phyloP scores from a whole-genome alignment of 2,797 vertebrate genomes.

The Poecilia picta region DNA sequence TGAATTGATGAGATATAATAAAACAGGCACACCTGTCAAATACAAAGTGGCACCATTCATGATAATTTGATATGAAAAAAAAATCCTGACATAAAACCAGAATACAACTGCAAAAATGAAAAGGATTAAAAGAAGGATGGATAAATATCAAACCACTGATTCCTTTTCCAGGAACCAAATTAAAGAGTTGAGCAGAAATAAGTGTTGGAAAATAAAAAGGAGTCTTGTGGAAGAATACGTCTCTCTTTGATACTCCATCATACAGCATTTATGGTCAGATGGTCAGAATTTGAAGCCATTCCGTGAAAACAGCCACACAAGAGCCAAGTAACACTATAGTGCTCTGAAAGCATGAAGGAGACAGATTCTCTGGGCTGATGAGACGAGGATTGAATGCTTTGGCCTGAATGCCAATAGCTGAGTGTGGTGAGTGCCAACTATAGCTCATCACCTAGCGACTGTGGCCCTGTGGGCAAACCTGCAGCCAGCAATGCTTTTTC shows the following conservation, averaged over 20 bases:
- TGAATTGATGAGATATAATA: constrained; percentile 38
- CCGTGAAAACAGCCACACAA: constrained; percentile 33
- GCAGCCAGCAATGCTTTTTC: constrained; percentile 22
- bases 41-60: constrained; percentile 25
- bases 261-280: constrained; percentile 38
- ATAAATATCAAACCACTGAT: constrained; percentile 25
- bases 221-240: constrained; percentile 35
- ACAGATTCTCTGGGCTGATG: constrained; percentile 52
- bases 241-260: constrained; percentile 42
- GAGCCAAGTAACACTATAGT: constrained; percentile 52
- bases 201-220: constrained; percentile 19
- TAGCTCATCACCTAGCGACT: constrained; percentile 31
- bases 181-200: constrained; percentile 36
- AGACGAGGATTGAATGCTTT: constrained; percentile 49
- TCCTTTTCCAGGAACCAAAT: constrained; percentile 33
- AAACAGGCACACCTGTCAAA: constrained; percentile 21
- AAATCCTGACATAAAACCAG: constrained; percentile 36
- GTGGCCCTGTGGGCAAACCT: constrained; percentile 12
- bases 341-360: constrained; percentile 54
- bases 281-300: constrained; percentile 38
- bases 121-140: constrained; percentile 18
- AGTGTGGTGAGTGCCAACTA: constrained; percentile 44
- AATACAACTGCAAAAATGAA: constrained; percentile 23
- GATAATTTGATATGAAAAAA: constrained; percentile 35
- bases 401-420: constrained; percentile 38